These are phyloP conservation scores for Larimichthys crocea DNA, from an alignment of 2,113 vertebrate genomes.

Conservation along the genomic window DNA sequence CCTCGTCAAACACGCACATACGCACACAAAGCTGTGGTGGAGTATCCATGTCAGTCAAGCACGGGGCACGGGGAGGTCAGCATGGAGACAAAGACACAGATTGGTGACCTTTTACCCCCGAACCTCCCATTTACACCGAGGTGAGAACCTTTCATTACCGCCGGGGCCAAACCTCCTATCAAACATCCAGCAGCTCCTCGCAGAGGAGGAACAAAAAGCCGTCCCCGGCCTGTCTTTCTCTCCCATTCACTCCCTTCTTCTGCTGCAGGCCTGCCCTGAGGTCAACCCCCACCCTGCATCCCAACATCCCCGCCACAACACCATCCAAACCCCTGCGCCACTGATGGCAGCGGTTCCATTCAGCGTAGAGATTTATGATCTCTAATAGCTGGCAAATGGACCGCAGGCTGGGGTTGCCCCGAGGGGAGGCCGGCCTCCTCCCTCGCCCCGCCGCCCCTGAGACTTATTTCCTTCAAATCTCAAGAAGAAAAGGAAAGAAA, in stretches of 20 bases:
- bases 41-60: conserved; percentile 46
- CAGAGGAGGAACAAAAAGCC: conserved; percentile 66
- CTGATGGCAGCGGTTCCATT: conserved; percentile 70
- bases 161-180: conserved; percentile 56
- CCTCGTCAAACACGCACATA: conserved; percentile 25
- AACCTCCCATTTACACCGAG: conserved; percentile 73
- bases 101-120: conserved; percentile 58
- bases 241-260: conserved; percentile 69
- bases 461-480: conserved; percentile 73
- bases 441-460: no score
- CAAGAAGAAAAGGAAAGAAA: conserved; percentile 50
- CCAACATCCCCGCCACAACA: conserved; percentile 21
- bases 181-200: conserved; percentile 61
- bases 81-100: conserved; percentile 54
- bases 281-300: conserved; percentile 58
- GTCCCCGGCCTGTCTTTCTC: conserved; percentile 62
- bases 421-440: conserved; percentile 40
- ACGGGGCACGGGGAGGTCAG: conserved; percentile 71
- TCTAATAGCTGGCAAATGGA: conserved; percentile 80
- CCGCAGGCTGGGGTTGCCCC: conserved; percentile 51
- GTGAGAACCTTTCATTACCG: conserved; percentile 67
- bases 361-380: conserved; percentile 82
- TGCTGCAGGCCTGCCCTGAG: conserved; percentile 67
- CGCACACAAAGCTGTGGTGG: conserved; percentile 49
- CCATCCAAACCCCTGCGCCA: conserved; percentile 66